phyloP scores from a whole-genome alignment of 2,888 invertebrate genomes.

The Cephus nigrinus region DNA sequence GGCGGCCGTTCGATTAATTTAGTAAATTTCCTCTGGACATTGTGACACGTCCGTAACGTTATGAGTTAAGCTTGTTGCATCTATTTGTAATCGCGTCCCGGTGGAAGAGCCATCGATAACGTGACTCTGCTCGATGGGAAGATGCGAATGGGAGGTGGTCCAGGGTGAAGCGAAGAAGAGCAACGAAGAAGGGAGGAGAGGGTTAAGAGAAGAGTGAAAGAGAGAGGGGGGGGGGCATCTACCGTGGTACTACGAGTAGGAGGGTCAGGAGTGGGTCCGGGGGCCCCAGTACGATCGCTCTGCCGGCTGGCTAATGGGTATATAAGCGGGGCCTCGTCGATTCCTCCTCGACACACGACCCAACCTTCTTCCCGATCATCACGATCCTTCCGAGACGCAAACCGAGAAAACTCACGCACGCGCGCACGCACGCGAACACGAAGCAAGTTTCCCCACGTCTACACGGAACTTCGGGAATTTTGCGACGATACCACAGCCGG shows the following conservation, averaged over 20 bases:
- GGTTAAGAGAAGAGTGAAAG: conserved; percentile 31
- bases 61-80: neutral
- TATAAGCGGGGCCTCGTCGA: conserved; percentile 62
- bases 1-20: neutral
- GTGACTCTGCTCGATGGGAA: neutral
- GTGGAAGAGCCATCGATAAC: neutral
- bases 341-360: conserved; percentile 63
- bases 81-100: neutral
- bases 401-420: conserved; percentile 51
- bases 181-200: conserved; percentile 23
- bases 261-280: conserved; percentile 21
- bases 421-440: conserved; percentile 42
- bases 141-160: conserved; percentile 7
- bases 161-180: conserved; percentile 9
- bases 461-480: neutral
- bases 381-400: conserved; percentile 26
- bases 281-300: conserved; percentile 44
- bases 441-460: neutral
- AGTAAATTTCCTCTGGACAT: neutral
- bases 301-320: conserved; percentile 57
- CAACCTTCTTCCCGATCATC: conserved; percentile 61
- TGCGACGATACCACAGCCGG: neutral
- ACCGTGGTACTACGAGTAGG: conserved; percentile 16
- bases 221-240: conserved; percentile 34
- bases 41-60: neutral